phyloP scores from a whole-genome alignment of 2,888 invertebrate species.

The Platerodrilus igneus region DNA sequence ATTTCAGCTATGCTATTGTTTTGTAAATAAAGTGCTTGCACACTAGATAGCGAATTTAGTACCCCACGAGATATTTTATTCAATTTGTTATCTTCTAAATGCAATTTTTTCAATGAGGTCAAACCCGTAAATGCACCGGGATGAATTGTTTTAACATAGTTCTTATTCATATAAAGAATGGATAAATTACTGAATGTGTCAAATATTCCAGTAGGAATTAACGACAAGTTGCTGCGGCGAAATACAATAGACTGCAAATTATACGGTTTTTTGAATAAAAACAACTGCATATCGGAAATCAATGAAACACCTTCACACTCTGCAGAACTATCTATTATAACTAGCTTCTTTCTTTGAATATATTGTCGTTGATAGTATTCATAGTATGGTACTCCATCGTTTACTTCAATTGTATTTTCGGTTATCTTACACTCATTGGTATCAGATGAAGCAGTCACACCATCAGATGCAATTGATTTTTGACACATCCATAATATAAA shows the following conservation, averaged over 20 bases:
- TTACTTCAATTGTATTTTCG: neutral
- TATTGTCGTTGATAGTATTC: neutral
- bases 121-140: constrained; percentile 20
- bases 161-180: constrained; percentile 1
- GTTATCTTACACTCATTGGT: too few species aligned
- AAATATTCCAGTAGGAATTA: neutral
- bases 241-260: too few species aligned
- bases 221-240: neutral
- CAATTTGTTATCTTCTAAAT: constrained; percentile 10
- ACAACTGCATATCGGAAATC: too few species aligned
- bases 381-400: neutral
- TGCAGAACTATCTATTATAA: too few species aligned
- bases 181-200: too few species aligned
- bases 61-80: constrained; percentile 5
- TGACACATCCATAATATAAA: too few species aligned
- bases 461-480: too few species aligned
- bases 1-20: constrained; percentile 35
- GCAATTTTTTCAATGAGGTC: constrained; percentile 1
- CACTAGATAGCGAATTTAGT: neutral
- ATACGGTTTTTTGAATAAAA: too few species aligned
- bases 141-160: neutral
- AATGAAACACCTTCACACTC: too few species aligned
- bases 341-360: constrained; percentile 1
- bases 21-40: constrained; percentile 1
- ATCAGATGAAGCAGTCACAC: too few species aligned